Conservation (phyloP, 2,113 vertebrate genomes). For the Tetrao urogallus region DNA sequence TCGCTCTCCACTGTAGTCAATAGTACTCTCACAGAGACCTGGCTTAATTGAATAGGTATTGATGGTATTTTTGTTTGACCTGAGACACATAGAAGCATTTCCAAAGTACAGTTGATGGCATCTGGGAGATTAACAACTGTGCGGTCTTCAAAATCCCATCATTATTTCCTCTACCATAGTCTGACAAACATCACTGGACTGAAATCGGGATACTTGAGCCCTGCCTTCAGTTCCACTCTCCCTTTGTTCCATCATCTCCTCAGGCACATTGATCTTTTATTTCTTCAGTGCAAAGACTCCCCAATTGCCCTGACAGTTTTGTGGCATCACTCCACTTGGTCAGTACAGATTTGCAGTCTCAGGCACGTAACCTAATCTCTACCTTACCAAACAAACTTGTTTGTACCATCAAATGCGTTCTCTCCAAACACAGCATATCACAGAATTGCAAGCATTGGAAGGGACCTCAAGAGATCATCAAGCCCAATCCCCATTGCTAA, state of each 20-base stretch:
- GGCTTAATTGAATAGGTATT: constrained; percentile 30
- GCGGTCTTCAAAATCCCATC: neutral
- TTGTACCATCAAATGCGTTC: neutral
- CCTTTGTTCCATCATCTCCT: neutral
- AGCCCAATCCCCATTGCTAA: too few relatives aligned
- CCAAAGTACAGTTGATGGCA: neutral
- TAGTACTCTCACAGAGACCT: neutral
- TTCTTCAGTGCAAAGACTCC: neutral
- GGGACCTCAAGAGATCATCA: too few relatives aligned
- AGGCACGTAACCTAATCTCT: neutral
- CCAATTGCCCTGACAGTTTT: neutral
- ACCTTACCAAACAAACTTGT: neutral
- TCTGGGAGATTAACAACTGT: neutral
- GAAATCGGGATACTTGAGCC: fast-evolving
- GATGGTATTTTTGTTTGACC: neutral
- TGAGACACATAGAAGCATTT: neutral
- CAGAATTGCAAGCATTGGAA: too few relatives aligned
- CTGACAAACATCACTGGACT: neutral
- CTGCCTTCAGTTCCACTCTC: neutral
- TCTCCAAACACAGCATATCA: neutral
- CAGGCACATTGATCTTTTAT: constrained; percentile 1
- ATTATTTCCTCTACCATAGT: neutral
- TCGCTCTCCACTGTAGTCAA: constrained; percentile 5
- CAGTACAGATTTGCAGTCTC: neutral
- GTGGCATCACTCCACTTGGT: neutral